phyloP scores from a whole-genome alignment of 2,797 vertebrate species.

The Adelosebastes latens region DNA sequence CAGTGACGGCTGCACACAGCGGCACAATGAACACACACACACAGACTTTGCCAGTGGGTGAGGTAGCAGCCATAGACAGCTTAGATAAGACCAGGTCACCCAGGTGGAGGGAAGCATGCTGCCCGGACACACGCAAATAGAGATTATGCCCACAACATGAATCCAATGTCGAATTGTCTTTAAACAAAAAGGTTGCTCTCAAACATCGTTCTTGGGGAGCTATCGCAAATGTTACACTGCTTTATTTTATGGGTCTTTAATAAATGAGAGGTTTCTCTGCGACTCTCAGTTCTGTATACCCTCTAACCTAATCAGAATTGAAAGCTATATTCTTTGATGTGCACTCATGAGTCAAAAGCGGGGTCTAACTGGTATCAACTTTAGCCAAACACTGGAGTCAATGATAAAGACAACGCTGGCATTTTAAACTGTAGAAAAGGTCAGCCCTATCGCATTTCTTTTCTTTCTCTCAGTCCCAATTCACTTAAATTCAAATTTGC shows the following conservation, averaged over 20 bases:
- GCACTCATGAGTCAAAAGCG: slow-evolving; percentile 21
- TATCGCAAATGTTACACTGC: not conserved
- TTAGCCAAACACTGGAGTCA: slow-evolving; percentile 42
- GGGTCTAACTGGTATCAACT: slow-evolving; percentile 31
- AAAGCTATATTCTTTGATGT: slow-evolving; percentile 11
- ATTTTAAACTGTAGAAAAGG: slow-evolving; percentile 60
- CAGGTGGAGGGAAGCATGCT: slow-evolving; percentile 44
- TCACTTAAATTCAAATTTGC: slow-evolving; percentile 53
- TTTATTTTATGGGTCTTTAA: not conserved
- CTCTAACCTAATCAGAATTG: not conserved
- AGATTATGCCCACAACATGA: not conserved
- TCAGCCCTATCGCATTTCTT: slow-evolving; percentile 32
- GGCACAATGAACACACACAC: slow-evolving; percentile 40
- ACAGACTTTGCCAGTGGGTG: slow-evolving; percentile 44
- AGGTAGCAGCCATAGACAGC: slow-evolving; percentile 49
- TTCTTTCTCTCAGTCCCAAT: slow-evolving; percentile 33
- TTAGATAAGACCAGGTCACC: slow-evolving; percentile 67
- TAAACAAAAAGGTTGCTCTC: not conserved
- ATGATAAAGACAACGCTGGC: slow-evolving; percentile 61
- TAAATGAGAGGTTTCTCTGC: not conserved
- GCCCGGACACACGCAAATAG: slow-evolving; percentile 19
- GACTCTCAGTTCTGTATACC: not conserved
- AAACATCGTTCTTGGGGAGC: not conserved
- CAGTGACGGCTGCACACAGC: slow-evolving; percentile 72
- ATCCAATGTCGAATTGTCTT: not conserved